A percentile compares a stretch with the other conserved stretches of the same genome.
Evolutionary conservation across 2,797 vertebrate species (phyloP).

Genomic region (Xenentodon cancila): DNA sequence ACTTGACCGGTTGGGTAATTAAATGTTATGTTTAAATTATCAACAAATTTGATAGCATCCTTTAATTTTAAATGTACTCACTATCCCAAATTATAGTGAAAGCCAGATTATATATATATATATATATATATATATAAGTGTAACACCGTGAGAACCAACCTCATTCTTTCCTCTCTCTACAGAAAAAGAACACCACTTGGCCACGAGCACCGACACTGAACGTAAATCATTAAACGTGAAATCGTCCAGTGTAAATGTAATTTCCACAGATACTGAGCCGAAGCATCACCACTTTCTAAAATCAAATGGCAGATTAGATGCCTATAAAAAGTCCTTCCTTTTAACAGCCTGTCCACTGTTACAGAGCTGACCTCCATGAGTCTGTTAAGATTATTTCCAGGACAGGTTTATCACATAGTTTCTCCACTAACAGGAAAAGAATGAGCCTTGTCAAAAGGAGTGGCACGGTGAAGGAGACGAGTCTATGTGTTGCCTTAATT

Average conservation of each 20-base stretch:
- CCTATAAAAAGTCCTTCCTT: conserved; percentile 47
- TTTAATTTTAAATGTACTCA: no score
- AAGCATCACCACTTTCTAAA: conserved; percentile 61
- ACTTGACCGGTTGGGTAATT: no score
- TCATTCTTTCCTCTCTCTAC: background rate
- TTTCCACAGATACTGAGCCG: conserved; percentile 22
- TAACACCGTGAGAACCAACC: background rate
- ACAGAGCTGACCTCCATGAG: conserved; percentile 57
- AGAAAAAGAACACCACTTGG: conserved; percentile 14
- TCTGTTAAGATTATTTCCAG: conserved; percentile 69
- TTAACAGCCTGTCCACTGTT: conserved; percentile 52
- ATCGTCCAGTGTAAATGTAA: conserved; percentile 26
- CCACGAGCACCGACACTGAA: conserved; percentile 10
- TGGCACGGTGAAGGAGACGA: conserved; percentile 70
- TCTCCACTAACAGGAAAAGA: conserved; percentile 73
- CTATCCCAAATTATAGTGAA: no score
- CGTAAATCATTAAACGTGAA: conserved; percentile 37
- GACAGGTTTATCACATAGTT: conserved; percentile 74
- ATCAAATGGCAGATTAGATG: conserved; percentile 50
- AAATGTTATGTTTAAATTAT: no score
- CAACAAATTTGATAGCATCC: no score
- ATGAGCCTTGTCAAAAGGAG: conserved; percentile 75
- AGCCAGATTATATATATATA: background rate
- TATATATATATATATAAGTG: background rate
- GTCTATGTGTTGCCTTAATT: conserved; percentile 73